phyloP scores from a whole-genome alignment of 2,797 vertebrate genomes.

The Eupleurogrammus muticus region DNA sequence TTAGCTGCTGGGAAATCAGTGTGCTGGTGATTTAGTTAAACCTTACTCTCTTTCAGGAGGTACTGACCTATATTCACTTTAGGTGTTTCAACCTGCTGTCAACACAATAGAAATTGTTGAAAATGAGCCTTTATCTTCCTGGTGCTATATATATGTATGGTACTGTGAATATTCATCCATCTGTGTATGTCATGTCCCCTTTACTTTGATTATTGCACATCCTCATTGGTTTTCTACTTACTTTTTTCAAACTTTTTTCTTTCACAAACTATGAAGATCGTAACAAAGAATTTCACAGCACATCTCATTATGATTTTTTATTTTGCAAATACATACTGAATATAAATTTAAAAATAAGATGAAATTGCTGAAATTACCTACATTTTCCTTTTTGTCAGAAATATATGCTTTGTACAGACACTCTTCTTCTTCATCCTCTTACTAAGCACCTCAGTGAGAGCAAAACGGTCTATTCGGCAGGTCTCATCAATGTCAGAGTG shows the following conservation, averaged over 20 bases:
- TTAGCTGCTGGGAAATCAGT: conserved; percentile 7
- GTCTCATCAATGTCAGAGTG: conserved; percentile 15
- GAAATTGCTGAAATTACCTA: neutral
- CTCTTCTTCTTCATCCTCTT: neutral
- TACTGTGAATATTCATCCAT: neutral
- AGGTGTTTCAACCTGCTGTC: neutral
- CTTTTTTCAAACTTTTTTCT: neutral
- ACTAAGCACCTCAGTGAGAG: conserved; percentile 16
- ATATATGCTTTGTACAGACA: conserved; percentile 5
- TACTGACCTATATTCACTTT: conserved; percentile 13
- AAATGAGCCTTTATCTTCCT: neutral
- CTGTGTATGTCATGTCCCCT: neutral
- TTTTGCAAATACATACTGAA: no score
- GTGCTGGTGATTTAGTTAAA: conserved; percentile 8
- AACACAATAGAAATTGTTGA: neutral
- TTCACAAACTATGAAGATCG: neutral
- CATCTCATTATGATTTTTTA: neutral
- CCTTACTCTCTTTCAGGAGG: neutral
- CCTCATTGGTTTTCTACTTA: neutral
- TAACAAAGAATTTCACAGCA: neutral
- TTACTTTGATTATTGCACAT: neutral
- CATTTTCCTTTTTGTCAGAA: neutral
- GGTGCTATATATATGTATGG: neutral
- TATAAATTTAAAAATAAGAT: neutral
- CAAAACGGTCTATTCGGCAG: conserved; percentile 11